A percentile compares a stretch with the other conserved stretches of the same genome.
These are phyloP conservation scores for Sylvietta virens DNA, from an alignment of 2,113 vertebrate genomes.

Conservation along the genomic window DNA sequence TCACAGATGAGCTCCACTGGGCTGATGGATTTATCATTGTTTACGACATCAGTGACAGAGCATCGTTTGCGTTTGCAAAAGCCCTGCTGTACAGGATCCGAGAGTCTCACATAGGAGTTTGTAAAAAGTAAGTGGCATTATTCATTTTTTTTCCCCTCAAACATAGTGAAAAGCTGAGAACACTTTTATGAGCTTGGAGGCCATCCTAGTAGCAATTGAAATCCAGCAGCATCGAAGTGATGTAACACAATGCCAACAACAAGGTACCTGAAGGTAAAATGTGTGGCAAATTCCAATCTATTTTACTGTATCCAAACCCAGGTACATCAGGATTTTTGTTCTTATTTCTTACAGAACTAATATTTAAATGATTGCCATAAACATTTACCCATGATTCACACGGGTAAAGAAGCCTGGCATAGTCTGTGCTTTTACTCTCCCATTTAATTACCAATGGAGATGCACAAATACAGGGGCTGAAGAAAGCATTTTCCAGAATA, in stretches of 20 bases:
- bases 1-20: constrained; percentile 81
- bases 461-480: background rate
- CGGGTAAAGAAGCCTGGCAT: background rate
- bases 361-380: background rate
- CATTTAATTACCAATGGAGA: background rate
- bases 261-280: background rate
- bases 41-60: constrained; percentile 86
- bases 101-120: constrained; percentile 69
- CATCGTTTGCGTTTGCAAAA: constrained; percentile 84
- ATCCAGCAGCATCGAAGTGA: background rate
- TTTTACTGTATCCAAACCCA: background rate
- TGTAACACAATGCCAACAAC: background rate
- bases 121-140: constrained; percentile 75
- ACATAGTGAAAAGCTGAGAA: background rate
- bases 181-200: background rate
- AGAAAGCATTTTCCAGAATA: background rate
- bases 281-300: background rate
- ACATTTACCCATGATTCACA: background rate
- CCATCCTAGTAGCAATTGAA: background rate
- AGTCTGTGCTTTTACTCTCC: background rate
- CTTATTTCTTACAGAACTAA: background rate
- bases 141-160: background rate
- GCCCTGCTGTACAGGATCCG: constrained; percentile 79
- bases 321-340: background rate
- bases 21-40: constrained; percentile 87